These are phyloP conservation scores for Drosophila rubida DNA, from an alignment of 2,888 invertebrate species.

Conservation along the genomic window DNA sequence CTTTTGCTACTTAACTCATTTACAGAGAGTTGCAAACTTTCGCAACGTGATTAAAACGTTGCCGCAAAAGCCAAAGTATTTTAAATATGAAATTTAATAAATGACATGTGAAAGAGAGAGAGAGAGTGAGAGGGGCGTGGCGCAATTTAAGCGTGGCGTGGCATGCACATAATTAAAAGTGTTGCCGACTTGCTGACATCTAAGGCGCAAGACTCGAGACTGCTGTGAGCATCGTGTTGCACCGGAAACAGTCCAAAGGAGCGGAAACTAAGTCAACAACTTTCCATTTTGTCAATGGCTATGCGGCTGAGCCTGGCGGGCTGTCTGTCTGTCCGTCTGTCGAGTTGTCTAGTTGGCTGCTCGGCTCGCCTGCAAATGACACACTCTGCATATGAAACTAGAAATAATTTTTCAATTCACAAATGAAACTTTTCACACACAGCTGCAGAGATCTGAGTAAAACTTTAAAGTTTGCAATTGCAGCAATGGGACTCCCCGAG, in stretches of 20 bases:
- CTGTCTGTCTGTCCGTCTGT: background rate
- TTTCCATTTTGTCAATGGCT: constrained; percentile 76
- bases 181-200: constrained; percentile 27
- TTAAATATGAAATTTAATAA: constrained; percentile 23
- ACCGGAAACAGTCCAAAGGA: constrained; percentile 48
- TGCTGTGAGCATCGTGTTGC: constrained; percentile 18
- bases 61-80: background rate
- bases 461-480: constrained; percentile 71
- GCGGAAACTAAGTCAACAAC: constrained; percentile 75
- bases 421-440: constrained; percentile 76
- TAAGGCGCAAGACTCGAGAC: constrained; percentile 19
- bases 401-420: constrained; percentile 78
- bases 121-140: background rate
- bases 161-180: constrained; percentile 63
- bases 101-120: constrained; percentile 14
- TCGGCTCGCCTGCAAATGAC: constrained; percentile 62
- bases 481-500: constrained; percentile 57
- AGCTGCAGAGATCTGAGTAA: constrained; percentile 53
- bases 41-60: background rate
- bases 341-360: constrained; percentile 19
- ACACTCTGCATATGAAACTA: constrained; percentile 71
- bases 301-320: constrained; percentile 37
- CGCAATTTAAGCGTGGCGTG: constrained; percentile 25
- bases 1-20: background rate
- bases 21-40: background rate